Evolutionary conservation across 2,888 invertebrate species (phyloP).

Genomic region (Xanthorhoe spadicearia): DNA sequence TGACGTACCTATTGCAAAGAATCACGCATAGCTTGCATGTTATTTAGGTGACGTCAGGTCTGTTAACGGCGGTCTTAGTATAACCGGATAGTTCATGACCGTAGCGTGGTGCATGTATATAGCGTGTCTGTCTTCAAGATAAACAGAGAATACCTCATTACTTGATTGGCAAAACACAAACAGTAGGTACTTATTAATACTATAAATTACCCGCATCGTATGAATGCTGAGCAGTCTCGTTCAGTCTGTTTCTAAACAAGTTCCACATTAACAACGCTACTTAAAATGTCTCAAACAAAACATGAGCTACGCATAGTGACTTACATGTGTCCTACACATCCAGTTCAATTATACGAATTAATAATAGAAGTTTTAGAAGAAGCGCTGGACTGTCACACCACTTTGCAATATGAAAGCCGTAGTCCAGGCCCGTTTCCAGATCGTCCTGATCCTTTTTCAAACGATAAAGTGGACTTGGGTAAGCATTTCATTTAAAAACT

Average conservation of each 20-base stretch:
- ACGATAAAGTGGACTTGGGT: constrained; percentile 85
- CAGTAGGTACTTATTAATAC: constrained; percentile 26
- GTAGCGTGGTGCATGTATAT: constrained; percentile 56
- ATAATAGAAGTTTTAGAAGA: constrained; percentile 83
- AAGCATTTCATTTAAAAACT: constrained; percentile 45
- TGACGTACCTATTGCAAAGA: constrained; percentile 20
- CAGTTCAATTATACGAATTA: constrained; percentile 85
- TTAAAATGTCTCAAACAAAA: constrained; percentile 66
- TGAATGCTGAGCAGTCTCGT: constrained; percentile 24
- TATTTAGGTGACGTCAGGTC: constrained; percentile 46
- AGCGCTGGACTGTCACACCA: constrained; percentile 74
- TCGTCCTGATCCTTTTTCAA: constrained; percentile 83
- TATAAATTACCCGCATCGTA: constrained; percentile 13
- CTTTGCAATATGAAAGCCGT: constrained; percentile 85
- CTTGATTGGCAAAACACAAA: constrained; percentile 30
- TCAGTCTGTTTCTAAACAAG: constrained; percentile 19
- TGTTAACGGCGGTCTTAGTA: constrained; percentile 42
- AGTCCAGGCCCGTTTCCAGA: constrained; percentile 78
- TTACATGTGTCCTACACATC: constrained; percentile 86
- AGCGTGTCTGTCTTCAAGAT: constrained; percentile 49
- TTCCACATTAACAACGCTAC: neutral
- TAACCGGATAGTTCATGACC: constrained; percentile 57
- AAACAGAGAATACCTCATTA: constrained; percentile 31
- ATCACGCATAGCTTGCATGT: constrained; percentile 48
- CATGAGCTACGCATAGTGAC: constrained; percentile 82